These are phyloP conservation scores for Cygnus olor DNA, from an alignment of 2,797 vertebrate genomes.

Conservation along the genomic window DNA sequence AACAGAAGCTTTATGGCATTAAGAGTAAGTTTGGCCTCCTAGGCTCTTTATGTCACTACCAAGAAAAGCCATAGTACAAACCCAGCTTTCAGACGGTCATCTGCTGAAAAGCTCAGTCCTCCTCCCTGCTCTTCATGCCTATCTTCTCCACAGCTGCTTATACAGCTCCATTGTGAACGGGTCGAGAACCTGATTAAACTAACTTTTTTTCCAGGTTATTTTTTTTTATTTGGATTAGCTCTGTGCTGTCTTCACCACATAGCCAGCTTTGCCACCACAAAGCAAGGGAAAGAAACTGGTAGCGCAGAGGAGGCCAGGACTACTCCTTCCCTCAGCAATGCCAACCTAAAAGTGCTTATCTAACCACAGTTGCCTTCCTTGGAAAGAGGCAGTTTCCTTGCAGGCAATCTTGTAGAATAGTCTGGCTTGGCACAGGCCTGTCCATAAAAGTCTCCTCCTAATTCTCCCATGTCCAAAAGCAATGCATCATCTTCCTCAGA, in stretches of 20 bases:
- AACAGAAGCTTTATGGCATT: neutral
- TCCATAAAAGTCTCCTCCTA: neutral
- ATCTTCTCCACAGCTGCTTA: neutral
- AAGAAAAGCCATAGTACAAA: neutral
- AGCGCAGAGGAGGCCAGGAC: neutral
- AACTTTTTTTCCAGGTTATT: neutral
- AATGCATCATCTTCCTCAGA: neutral
- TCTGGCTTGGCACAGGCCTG: neutral
- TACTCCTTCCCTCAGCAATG: neutral
- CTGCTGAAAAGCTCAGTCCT: neutral
- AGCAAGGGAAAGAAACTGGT: neutral
- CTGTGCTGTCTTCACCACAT: neutral
- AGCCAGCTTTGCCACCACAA: neutral
- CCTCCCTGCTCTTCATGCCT: neutral
- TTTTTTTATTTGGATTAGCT: neutral
- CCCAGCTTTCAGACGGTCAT: neutral
- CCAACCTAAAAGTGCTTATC: neutral
- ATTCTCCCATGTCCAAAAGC: neutral
- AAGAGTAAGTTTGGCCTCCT: neutral
- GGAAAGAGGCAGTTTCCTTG: neutral
- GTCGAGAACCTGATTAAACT: neutral
- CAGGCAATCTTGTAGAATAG: neutral
- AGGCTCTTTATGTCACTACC: neutral
- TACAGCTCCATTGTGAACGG: neutral
- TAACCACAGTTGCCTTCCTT: neutral